phyloP scores from a whole-genome alignment of 2,113 vertebrate species.

The Sphyrna mokarran region DNA sequence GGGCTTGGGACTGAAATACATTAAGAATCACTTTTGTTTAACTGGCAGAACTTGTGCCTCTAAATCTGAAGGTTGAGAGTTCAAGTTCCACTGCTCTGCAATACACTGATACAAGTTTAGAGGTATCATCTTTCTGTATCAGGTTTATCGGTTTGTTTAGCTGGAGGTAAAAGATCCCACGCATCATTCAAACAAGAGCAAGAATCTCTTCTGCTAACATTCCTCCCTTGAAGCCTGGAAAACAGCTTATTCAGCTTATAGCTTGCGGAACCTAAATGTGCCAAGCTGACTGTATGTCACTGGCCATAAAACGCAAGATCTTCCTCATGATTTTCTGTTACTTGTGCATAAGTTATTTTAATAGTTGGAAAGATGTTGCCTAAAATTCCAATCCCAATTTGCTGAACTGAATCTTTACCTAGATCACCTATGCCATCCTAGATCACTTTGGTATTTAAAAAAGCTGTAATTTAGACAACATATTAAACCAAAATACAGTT shows the following conservation, averaged over 20 bases:
- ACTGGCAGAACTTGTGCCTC: background rate
- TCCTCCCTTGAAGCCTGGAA: background rate
- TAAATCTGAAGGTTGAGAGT: background rate
- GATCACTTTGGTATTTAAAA: background rate
- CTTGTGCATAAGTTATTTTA: background rate
- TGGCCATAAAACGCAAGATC: background rate
- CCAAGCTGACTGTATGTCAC: background rate
- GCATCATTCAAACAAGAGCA: background rate
- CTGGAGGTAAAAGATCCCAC: background rate
- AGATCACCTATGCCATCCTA: background rate
- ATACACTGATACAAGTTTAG: background rate
- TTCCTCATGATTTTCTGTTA: background rate
- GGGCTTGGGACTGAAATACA: background rate
- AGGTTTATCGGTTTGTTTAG: background rate
- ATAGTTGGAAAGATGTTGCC: background rate
- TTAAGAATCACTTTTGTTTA: background rate
- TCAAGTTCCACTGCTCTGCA: background rate
- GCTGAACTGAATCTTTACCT: background rate
- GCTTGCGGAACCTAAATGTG: background rate
- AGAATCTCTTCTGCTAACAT: background rate
- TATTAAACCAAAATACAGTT: background rate
- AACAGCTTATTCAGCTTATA: background rate
- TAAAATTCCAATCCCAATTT: background rate
- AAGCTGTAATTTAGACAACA: background rate
- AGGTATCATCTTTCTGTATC: background rate